Conservation (phyloP, 1,140 invertebrate genomes). For the Drosophila baimaii region DNA sequence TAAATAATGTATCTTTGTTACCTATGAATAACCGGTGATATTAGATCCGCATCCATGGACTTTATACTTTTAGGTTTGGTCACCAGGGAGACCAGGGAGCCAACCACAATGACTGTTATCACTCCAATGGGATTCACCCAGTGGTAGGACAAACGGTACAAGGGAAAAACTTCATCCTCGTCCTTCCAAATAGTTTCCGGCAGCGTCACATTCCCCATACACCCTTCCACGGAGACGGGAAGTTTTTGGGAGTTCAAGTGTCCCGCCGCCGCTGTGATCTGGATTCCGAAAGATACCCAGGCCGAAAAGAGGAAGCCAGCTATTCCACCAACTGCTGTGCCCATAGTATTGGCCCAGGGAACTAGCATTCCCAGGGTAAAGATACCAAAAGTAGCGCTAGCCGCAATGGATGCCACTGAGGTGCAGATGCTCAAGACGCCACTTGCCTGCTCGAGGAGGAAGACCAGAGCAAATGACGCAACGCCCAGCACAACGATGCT, state of each 20-base stretch:
- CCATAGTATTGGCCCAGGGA: slow-evolving; percentile 91
- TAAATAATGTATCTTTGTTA: no score
- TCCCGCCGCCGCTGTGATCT: slow-evolving; percentile 83
- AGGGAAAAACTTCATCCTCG: slow-evolving; percentile 87
- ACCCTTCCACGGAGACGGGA: slow-evolving; percentile 79
- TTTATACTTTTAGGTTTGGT: slow-evolving; percentile 87
- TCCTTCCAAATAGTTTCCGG: slow-evolving; percentile 72
- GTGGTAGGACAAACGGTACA: slow-evolving; percentile 90
- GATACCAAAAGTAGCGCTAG: slow-evolving; percentile 92
- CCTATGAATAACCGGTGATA: slow-evolving; percentile 87
- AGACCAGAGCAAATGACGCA: slow-evolving; percentile 87
- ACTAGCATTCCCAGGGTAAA: slow-evolving; percentile 94
- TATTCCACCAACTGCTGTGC: slow-evolving; percentile 86
- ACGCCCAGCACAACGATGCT: slow-evolving; percentile 88
- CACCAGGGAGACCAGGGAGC: slow-evolving; percentile 87
- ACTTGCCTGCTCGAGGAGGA: slow-evolving; percentile 89
- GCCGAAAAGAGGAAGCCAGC: slow-evolving; percentile 86
- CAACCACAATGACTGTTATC: slow-evolving; percentile 87
- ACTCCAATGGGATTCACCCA: slow-evolving; percentile 90
- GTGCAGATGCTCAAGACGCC: slow-evolving; percentile 91
- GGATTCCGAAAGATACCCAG: slow-evolving; percentile 86
- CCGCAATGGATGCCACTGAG: slow-evolving; percentile 91
- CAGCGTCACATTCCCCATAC: slow-evolving; percentile 63
- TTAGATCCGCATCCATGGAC: slow-evolving; percentile 86
- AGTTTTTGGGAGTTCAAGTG: slow-evolving; percentile 83